A percentile compares a stretch with the other conserved stretches of the same genome.
These are phyloP conservation scores for Pelodytes ibericus DNA, from an alignment of 2,797 vertebrate genomes.

Conservation along the genomic window DNA sequence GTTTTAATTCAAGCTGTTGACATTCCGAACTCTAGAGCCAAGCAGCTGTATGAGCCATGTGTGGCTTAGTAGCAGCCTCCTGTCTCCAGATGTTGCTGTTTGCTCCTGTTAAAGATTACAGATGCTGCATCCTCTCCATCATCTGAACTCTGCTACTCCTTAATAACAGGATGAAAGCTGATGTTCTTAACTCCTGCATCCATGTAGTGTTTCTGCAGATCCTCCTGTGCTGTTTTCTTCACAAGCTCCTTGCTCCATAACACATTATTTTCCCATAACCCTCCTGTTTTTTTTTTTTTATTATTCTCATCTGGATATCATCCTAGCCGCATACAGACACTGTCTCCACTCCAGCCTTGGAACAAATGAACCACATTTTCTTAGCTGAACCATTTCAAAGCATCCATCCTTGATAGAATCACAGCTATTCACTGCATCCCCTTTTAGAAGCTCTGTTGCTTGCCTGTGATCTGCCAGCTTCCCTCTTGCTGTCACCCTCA, in stretches of 20 bases:
- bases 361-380: constrained; percentile 19
- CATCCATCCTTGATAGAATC: constrained; percentile 21
- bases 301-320: constrained; percentile 2
- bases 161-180: not conserved
- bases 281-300: constrained; percentile 19
- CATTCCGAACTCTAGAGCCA: constrained; percentile 63
- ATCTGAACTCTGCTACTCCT: constrained; percentile 23
- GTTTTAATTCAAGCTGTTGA: constrained; percentile 65
- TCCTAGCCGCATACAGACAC: constrained; percentile 17
- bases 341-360: constrained; percentile 9
- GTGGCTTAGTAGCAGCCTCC: constrained; percentile 31
- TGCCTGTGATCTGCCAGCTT: constrained; percentile 40
- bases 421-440: constrained; percentile 18
- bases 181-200: not conserved
- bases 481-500: constrained; percentile 69
- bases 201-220: constrained; percentile 4
- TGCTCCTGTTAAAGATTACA: constrained; percentile 51
- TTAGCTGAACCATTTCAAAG: constrained; percentile 18
- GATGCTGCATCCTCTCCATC: constrained; percentile 60
- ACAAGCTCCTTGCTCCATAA: constrained; percentile 24
- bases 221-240: constrained; percentile 17
- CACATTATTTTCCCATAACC: constrained; percentile 28
- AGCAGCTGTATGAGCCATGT: constrained; percentile 50
- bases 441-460: constrained; percentile 21
- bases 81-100: constrained; percentile 34